Conservation (phyloP, 1,140 invertebrate genomes). For the Bombus pascuorum region DNA sequence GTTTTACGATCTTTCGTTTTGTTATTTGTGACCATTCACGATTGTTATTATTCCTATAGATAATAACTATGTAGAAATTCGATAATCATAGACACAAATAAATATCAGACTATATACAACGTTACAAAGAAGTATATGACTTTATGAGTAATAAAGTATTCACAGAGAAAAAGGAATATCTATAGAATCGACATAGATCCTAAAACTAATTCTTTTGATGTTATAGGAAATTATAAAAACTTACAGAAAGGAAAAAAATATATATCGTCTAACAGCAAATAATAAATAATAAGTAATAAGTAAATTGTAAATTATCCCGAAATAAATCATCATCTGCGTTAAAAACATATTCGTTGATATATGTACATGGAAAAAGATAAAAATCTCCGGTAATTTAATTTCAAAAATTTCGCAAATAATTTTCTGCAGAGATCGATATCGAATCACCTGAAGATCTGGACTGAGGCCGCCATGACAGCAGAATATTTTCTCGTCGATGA, state of each 20-base stretch:
- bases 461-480: slow-evolving; percentile 97
- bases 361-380: no score
- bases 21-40: not conserved
- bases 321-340: no score
- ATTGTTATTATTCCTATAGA: no score
- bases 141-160: not conserved
- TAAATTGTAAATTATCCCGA: no score
- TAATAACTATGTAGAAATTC: not conserved
- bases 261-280: no score
- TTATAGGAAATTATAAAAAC: no score
- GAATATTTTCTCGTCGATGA: slow-evolving; percentile 99
- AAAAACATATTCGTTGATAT: no score
- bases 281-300: no score
- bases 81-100: not conserved
- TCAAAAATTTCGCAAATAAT: not conserved
- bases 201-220: no score
- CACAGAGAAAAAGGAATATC: no score
- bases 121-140: not conserved
- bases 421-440: not conserved
- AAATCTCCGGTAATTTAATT: not conserved
- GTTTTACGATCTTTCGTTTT: not conserved
- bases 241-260: no score
- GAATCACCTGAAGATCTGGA: slow-evolving; percentile 87
- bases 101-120: not conserved
- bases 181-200: no score